phyloP scores from a whole-genome alignment of 2,888 invertebrate genomes.

The Synanthedon myopaeformis region DNA sequence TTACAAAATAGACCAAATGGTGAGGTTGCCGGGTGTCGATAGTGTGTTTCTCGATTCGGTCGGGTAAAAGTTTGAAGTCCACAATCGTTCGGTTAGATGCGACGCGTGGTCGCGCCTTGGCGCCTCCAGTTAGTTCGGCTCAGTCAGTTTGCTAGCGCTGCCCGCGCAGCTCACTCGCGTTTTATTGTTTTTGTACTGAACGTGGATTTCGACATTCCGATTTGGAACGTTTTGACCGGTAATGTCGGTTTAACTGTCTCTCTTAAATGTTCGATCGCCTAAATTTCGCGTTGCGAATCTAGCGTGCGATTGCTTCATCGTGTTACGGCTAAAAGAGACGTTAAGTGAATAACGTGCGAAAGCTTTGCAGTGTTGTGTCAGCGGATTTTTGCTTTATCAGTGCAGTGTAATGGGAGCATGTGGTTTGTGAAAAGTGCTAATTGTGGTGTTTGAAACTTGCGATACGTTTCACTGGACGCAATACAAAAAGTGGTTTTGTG shows the following conservation, averaged over 20 bases:
- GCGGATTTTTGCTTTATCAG: conserved; percentile 43
- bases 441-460: conserved; percentile 36
- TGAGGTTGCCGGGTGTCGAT: conserved; percentile 15
- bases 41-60: conserved; percentile 37
- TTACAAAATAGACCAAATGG: conserved; percentile 22
- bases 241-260: conserved; percentile 55
- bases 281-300: conserved; percentile 58
- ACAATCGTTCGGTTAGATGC: conserved; percentile 39
- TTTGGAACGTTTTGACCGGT: conserved; percentile 62
- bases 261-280: conserved; percentile 44
- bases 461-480: conserved; percentile 52
- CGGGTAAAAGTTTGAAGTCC: conserved; percentile 64
- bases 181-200: conserved; percentile 15
- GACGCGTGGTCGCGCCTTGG: conserved; percentile 40
- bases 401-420: conserved; percentile 53
- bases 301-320: conserved; percentile 53
- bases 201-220: conserved; percentile 31
- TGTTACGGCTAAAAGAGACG: conserved; percentile 52
- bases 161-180: conserved; percentile 62
- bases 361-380: conserved; percentile 47
- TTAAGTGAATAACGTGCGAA: conserved; percentile 54
- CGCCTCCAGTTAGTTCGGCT: conserved; percentile 9
- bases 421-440: conserved; percentile 59
- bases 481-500: conserved; percentile 53
- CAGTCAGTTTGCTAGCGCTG: conserved; percentile 59